A percentile compares a stretch with the other conserved stretches of the same genome.
These are phyloP conservation scores for Pristionchus arcanus DNA, from an alignment of 2,888 invertebrate genomes.

Conservation along the genomic window DNA sequence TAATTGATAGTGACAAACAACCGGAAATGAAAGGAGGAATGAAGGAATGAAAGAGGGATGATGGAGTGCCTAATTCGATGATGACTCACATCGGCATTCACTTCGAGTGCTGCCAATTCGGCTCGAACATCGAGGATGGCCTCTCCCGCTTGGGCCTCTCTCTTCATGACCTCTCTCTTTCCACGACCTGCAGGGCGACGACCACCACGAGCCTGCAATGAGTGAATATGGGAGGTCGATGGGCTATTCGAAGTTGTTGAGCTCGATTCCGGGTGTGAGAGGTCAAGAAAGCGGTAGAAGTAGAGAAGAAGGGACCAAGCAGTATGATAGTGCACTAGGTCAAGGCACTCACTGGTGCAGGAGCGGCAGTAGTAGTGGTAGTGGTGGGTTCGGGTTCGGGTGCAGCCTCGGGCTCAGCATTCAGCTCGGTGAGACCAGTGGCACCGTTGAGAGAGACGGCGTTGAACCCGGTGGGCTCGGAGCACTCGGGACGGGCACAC, in stretches of 20 bases:
- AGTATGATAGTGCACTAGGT: not conserved
- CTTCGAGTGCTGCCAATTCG: conserved; percentile 69
- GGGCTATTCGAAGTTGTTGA: not conserved
- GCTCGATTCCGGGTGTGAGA: too few relatives aligned
- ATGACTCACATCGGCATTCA: conserved; percentile 59
- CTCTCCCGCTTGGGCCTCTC: conserved; percentile 56
- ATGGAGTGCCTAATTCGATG: not conserved
- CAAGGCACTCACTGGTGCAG: not conserved
- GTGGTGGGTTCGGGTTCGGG: conserved; percentile 32
- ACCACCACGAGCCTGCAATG: not conserved
- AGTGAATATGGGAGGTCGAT: not conserved
- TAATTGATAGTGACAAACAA: conserved; percentile 8
- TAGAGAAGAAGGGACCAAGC: not conserved
- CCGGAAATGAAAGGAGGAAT: conserved; percentile 14
- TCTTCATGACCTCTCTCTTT: not conserved
- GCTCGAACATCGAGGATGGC: conserved; percentile 70
- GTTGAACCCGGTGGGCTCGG: conserved; percentile 52
- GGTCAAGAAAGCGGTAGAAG: not conserved
- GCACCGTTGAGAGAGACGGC: conserved; percentile 39
- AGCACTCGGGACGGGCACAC: conserved; percentile 56
- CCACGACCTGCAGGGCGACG: conserved; percentile 14
- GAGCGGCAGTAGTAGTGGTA: not conserved
- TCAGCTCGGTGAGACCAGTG: not conserved
- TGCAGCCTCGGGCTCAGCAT: conserved; percentile 20
- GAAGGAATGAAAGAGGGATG: not conserved